Percentiles rank a stretch among this genome's conserved stretches.
Conservation (phyloP, 2,888 invertebrate species). For the Hydriomena furcata region DNA sequence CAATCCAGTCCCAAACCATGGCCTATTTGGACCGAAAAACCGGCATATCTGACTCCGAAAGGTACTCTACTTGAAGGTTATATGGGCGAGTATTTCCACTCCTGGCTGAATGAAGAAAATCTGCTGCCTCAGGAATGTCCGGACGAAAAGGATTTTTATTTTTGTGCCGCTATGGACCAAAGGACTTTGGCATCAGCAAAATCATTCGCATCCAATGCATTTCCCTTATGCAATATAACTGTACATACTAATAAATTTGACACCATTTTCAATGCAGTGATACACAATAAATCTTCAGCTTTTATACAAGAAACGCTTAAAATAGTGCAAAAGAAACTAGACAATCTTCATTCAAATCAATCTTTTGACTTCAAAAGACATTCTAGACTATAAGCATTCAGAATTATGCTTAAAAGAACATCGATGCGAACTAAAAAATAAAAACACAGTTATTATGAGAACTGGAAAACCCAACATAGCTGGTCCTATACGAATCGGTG, state of each 20-base stretch:
- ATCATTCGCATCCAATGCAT: slow-evolving; percentile 61
- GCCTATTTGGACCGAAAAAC: slow-evolving; percentile 61
- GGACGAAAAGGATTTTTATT: slow-evolving; percentile 54
- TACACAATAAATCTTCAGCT: slow-evolving; percentile 57
- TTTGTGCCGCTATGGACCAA: slow-evolving; percentile 66
- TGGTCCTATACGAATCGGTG: slow-evolving; percentile 67
- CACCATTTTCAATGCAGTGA: slow-evolving; percentile 61
- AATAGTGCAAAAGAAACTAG: slow-evolving; percentile 54
- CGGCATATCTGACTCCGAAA: slow-evolving; percentile 61
- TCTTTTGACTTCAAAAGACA: slow-evolving; percentile 50
- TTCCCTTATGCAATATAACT: slow-evolving; percentile 60
- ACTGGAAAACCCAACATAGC: slow-evolving; percentile 58
- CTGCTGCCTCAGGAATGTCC: slow-evolving; percentile 53
- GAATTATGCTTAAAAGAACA: slow-evolving; percentile 50
- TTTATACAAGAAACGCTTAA: slow-evolving; percentile 52
- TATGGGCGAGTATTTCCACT: slow-evolving; percentile 58
- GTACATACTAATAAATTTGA: slow-evolving; percentile 52
- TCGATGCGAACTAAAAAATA: slow-evolving; percentile 55
- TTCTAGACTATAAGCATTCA: slow-evolving; percentile 66
- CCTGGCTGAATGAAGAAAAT: slow-evolving; percentile 52
- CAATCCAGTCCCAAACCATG: slow-evolving; percentile 56
- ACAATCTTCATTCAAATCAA: slow-evolving; percentile 49
- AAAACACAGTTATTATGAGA: slow-evolving; percentile 49
- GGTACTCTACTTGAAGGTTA: slow-evolving; percentile 61
- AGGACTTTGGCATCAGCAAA: slow-evolving; percentile 62